Evolutionary conservation across 1,140 invertebrate species (phyloP), one percentile per base, ranked within the genome.

Genomic region (Sitobion miscanthi): DNA sequence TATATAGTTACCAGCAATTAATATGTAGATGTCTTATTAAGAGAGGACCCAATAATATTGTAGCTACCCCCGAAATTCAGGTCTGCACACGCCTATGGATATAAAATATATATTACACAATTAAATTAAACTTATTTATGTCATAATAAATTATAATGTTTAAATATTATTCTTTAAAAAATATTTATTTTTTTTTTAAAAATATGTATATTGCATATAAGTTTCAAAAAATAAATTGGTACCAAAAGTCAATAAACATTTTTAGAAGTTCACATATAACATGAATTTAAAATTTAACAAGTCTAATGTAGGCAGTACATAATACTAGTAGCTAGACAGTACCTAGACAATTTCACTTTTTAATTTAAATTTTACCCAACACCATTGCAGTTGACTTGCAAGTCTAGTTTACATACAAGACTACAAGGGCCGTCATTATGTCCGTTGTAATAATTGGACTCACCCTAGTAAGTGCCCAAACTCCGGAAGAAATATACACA

Each of bases 391-490:
- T 52, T 21, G 86, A 88, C 86, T 45, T 35, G 86, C 7, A 35
- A 89, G 49, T 52, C n/a, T 35, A 54, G 87, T 89, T 89, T 54
- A 89, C 49, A 35, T 89, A 89, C 49, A 54, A 35, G 11, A 11
- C 87, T 54, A 38, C 87, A 38, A 89, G 49, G 20, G 25, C 49
- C 49, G 35, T 87, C 30, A 49, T 87, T 87, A 49, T 49, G 45
- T 49, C 86, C 47, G 17, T 91, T 17, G 54, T 69, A n/a, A 91
- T 91, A 91, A 91, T 91, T 91, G 90, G 90, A 91, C 57, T 69
- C 90, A 35, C 38, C 54, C 54, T 25, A 30, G 54, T 69, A 42
- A 89, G 87, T 89, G 35, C 20, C 49, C n/a, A 89, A 89, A 54
- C 87, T 89, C 49, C 17, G 49, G 8, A 23, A 54, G 87, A 89